phyloP scores from a whole-genome alignment of 1,140 invertebrate genomes.

The Heliconius nattereri region DNA sequence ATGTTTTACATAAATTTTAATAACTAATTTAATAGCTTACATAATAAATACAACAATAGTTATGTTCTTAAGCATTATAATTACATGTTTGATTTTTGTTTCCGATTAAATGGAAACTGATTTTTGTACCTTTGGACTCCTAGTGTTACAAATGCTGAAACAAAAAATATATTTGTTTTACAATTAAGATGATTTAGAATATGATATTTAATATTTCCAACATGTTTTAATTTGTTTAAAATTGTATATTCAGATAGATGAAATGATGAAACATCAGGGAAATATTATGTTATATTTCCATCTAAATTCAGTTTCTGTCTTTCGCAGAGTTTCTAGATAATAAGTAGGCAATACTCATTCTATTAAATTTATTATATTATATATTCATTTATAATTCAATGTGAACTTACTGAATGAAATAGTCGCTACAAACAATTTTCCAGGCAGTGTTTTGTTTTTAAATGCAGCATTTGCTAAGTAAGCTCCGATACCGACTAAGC shows the following conservation, averaged over 20 bases:
- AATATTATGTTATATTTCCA: not conserved
- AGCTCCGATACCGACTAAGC: slow-evolving; percentile 66
- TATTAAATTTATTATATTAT: not conserved
- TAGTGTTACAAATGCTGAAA: slow-evolving; percentile 66
- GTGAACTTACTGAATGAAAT: slow-evolving; percentile 58
- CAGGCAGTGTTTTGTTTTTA: slow-evolving; percentile 64
- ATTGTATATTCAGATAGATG: no score
- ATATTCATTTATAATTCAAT: not conserved
- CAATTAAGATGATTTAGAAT: not conserved
- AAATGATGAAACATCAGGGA: no score
- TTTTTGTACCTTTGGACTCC: slow-evolving; percentile 68
- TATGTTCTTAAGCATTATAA: not conserved
- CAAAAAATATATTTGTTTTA: slow-evolving; percentile 16
- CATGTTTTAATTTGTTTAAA: no score
- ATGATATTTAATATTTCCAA: no score
- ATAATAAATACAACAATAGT: not conserved
- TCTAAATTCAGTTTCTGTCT: not conserved
- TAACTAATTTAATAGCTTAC: not conserved
- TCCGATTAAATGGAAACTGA: slow-evolving; percentile 59
- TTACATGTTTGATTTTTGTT: not conserved
- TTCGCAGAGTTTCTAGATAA: not conserved
- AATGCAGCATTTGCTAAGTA: slow-evolving; percentile 64
- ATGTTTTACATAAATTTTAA: not conserved
- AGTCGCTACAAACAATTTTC: slow-evolving; percentile 59
- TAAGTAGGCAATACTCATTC: not conserved